phyloP scores from a whole-genome alignment of 2,113 vertebrate genomes.

The Ceyx cyanopectus region DNA sequence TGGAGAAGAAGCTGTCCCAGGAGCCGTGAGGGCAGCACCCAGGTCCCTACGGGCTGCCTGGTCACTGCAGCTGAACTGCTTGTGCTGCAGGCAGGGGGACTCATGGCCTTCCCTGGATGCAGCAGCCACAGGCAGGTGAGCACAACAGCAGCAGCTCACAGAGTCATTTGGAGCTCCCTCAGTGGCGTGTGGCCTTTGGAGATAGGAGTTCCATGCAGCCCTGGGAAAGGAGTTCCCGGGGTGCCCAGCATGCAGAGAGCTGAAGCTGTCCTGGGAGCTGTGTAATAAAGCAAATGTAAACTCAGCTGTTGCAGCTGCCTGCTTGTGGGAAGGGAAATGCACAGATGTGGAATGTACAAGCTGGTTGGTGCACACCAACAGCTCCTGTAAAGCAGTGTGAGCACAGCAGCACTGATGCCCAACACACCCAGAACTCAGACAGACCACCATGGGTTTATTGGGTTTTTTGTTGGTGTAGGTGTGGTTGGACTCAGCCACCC shows the following conservation, averaged over 20 bases:
- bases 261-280: neutral
- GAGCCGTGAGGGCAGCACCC: neutral
- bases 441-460: accelerated
- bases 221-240: neutral
- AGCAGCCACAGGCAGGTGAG: neutral
- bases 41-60: neutral
- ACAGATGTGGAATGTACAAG: neutral
- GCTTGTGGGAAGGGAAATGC: neutral
- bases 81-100: neutral
- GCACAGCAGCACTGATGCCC: neutral
- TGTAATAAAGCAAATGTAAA: neutral
- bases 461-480: no score
- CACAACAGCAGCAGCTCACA: neutral
- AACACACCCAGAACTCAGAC: neutral
- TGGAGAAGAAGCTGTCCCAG: conserved; percentile 81
- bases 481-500: no score
- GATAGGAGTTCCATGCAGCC: neutral
- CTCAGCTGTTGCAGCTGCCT: neutral
- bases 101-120: neutral
- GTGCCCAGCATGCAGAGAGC: neutral
- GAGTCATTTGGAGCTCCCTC: neutral
- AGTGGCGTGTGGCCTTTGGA: neutral
- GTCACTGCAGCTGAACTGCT: neutral
- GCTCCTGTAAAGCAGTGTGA: neutral
- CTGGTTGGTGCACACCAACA: no score